These are phyloP conservation scores for Eueides isabella DNA, from an alignment of 1,140 invertebrate genomes.

Conservation along the genomic window DNA sequence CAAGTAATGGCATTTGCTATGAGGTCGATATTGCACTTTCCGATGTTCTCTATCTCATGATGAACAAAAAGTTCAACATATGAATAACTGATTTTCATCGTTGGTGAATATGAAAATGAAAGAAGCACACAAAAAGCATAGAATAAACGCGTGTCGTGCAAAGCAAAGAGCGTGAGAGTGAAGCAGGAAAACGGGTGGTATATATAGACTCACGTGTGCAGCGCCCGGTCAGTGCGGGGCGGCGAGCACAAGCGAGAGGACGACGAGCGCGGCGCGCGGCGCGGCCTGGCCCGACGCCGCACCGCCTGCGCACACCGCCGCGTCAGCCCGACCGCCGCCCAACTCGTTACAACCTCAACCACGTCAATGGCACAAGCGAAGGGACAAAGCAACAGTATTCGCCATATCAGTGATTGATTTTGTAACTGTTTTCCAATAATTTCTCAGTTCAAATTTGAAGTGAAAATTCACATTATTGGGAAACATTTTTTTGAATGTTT, in stretches of 20 bases:
- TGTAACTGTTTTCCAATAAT: slow-evolving; percentile 32
- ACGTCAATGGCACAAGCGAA: slow-evolving; percentile 7
- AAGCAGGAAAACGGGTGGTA: slow-evolving; percentile 42
- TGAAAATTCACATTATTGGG: slow-evolving; percentile 16
- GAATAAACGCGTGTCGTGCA: slow-evolving; percentile 26
- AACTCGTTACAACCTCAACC: slow-evolving; percentile 30
- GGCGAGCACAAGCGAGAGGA: slow-evolving; percentile 73
- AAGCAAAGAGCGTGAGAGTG: slow-evolving; percentile 35
- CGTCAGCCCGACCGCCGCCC: slow-evolving; percentile 84
- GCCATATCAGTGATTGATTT: slow-evolving; percentile 29
- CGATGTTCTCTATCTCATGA: not conserved
- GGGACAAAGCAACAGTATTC: not conserved
- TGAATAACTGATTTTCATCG: not conserved
- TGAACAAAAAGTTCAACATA: not conserved
- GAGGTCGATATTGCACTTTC: not conserved
- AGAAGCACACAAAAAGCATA: slow-evolving; percentile 22
- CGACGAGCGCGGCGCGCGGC: slow-evolving; percentile 63
- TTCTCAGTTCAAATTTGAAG: not conserved
- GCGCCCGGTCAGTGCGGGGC: slow-evolving; percentile 77
- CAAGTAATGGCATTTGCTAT: not conserved
- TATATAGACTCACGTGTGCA: slow-evolving; percentile 74
- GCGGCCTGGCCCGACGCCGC: slow-evolving; percentile 62
- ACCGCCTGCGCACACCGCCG: slow-evolving; percentile 75
- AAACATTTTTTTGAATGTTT: slow-evolving; percentile 23
- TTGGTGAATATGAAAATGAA: slow-evolving; percentile 6